Evolutionary conservation across 2,888 invertebrate genomes (phyloP), one percentile per base, ranked within the genome.

Genomic region (Stenodema calcarata): DNA sequence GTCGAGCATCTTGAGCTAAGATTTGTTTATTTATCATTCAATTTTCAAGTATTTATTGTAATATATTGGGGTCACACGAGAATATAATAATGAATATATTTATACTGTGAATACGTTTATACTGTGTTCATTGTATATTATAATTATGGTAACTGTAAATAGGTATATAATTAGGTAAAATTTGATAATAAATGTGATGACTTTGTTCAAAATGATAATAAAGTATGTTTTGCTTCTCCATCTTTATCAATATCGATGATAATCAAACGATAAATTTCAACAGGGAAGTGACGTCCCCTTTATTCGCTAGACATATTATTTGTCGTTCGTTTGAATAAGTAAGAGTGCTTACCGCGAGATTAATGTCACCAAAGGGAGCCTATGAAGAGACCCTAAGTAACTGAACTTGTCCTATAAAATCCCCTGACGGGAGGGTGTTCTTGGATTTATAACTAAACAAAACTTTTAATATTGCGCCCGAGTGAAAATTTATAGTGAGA

Each of bases 341-440:
- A 54, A 12, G 50, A 30, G 28, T 54, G 28, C 35, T 80, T 28
- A 54, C 54, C 54, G 50, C 50, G 50, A 80, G 80, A 80, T 80
- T 80, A 80, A 80, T 80, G 80, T 54, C 50, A 30, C 50, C 50
- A 28, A 27, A 23, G 80, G 54, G 80, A 80, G 80, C 50, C 47
- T 80, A 80, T 80, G 54, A 28, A 47, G 80, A 54, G 62, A 50
- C 84, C 62, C 73, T 84, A 84, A 84, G 84, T 84, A 84, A 84
- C 84, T 84, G 84, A 84, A 84, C 28, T 84, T 84, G 84, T 73
- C 84, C 84, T 73, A 84, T 84, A 84, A 84, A 84, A 84, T 44
- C 84, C 54, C 54, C 27, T 80, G 80, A 80, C 80, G 42, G 80
- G 14, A 54, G 54, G 80, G 80, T 80, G 80, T 42, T 84, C 27